These are phyloP conservation scores for Tetanocera ferruginea DNA, from an alignment of 2,888 invertebrate genomes.

Conservation along the genomic window DNA sequence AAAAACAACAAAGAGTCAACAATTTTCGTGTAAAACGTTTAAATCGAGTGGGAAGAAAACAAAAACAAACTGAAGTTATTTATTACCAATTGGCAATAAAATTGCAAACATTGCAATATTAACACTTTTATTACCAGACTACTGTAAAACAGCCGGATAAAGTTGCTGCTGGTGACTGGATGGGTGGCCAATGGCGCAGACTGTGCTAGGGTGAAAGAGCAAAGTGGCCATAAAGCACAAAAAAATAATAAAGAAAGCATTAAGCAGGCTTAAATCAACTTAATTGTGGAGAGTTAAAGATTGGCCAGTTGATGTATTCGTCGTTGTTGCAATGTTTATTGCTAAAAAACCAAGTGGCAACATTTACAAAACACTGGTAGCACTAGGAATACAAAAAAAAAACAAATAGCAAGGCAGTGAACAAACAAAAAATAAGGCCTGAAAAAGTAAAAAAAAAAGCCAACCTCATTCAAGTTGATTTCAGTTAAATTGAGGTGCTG, in stretches of 20 bases:
- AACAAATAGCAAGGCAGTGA: not conserved
- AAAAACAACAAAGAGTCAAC: not conserved
- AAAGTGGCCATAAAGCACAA: no score
- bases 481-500: no score
- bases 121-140: not conserved
- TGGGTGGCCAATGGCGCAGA: not conserved
- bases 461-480: no score
- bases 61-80: not conserved
- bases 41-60: not conserved
- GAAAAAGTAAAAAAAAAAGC: not conserved
- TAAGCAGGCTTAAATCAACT: not conserved
- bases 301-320: not conserved
- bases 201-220: no score
- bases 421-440: not conserved
- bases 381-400: not conserved
- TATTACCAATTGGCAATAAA: not conserved
- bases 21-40: conserved; percentile 4
- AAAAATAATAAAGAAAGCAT: not conserved
- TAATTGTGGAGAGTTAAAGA: not conserved
- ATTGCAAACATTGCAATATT: not conserved
- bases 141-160: not conserved
- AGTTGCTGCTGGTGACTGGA: not conserved
- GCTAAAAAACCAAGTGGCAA: not conserved
- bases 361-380: not conserved
- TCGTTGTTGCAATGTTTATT: not conserved